Conservation (phyloP, 2,113 vertebrate genomes). For the Phalacrocorax carbo region DNA sequence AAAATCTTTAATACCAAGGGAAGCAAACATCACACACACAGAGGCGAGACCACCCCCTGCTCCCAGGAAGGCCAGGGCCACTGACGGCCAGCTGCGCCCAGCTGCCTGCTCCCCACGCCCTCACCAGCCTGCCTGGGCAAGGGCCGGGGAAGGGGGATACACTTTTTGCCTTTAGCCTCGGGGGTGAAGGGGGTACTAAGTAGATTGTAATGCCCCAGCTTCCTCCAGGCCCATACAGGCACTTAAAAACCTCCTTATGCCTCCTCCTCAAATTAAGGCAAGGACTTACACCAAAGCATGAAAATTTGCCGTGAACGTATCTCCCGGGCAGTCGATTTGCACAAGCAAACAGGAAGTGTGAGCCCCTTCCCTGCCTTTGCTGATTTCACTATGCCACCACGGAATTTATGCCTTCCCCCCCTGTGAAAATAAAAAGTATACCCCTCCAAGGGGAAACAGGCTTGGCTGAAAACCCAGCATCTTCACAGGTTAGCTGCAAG, state of each 20-base stretch:
- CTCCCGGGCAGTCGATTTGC: not conserved
- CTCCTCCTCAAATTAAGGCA: not conserved
- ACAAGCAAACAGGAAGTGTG: not conserved
- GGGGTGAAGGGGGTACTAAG: not conserved
- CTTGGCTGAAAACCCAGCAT: not conserved
- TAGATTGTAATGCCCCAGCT: not conserved
- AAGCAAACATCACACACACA: not conserved
- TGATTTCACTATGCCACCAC: not conserved
- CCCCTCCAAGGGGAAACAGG: not conserved
- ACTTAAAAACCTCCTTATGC: not conserved
- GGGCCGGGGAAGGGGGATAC: not conserved
- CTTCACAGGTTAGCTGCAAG: not conserved
- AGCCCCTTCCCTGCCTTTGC: not conserved
- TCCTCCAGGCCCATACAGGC: rapidly evolving
- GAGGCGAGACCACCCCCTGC: not conserved
- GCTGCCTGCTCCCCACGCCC: rapidly evolving
- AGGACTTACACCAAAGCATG: not conserved
- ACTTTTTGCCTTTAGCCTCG: not conserved
- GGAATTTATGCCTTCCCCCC: not conserved
- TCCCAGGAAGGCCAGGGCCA: rapidly evolving
- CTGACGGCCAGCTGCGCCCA: not conserved
- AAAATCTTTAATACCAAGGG: not conserved
- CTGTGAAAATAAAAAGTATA: not conserved
- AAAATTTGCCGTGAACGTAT: not conserved
- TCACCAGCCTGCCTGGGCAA: rapidly evolving